phyloP scores from a whole-genome alignment of 2,888 invertebrate species.

The Nomada fabriciana region DNA sequence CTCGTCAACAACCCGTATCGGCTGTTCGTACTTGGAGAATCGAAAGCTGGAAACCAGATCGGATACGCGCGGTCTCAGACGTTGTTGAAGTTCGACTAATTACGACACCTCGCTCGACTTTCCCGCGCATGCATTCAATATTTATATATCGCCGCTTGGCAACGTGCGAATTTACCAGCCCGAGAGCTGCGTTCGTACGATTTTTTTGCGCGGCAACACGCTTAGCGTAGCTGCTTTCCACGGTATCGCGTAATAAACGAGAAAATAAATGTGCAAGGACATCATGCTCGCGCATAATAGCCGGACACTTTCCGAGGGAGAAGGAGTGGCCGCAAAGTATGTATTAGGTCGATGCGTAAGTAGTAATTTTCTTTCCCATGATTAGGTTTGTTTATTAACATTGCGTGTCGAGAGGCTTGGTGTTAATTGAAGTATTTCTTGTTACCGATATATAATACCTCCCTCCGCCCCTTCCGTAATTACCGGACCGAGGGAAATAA shows the following conservation, averaged over 20 bases:
- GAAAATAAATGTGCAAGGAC: constrained; percentile 22
- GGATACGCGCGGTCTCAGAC: constrained; percentile 34
- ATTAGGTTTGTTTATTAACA: no score
- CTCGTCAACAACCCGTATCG: constrained; percentile 25
- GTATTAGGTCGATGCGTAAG: no score
- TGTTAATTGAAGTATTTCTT: no score
- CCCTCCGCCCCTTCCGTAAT: no score
- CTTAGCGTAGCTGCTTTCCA: background rate
- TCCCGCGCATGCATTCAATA: constrained; percentile 23
- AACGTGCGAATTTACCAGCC: constrained; percentile 20
- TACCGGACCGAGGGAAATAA: background rate
- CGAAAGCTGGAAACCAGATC: constrained; percentile 31
- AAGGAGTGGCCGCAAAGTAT: background rate
- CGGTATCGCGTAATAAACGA: background rate
- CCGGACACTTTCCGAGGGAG: background rate
- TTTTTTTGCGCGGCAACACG: background rate
- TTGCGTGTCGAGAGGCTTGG: no score
- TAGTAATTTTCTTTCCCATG: no score
- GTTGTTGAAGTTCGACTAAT: constrained; percentile 37
- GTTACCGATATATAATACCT: no score
- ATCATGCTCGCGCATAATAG: background rate
- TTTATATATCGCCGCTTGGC: constrained; percentile 11
- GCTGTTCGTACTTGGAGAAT: background rate
- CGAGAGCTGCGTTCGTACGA: background rate
- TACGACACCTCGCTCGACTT: constrained; percentile 26